A percentile compares a stretch with the other conserved stretches of the same genome.
These are phyloP conservation scores for Shargacucullia verbasci DNA, from an alignment of 2,888 invertebrate species.

Conservation along the genomic window DNA sequence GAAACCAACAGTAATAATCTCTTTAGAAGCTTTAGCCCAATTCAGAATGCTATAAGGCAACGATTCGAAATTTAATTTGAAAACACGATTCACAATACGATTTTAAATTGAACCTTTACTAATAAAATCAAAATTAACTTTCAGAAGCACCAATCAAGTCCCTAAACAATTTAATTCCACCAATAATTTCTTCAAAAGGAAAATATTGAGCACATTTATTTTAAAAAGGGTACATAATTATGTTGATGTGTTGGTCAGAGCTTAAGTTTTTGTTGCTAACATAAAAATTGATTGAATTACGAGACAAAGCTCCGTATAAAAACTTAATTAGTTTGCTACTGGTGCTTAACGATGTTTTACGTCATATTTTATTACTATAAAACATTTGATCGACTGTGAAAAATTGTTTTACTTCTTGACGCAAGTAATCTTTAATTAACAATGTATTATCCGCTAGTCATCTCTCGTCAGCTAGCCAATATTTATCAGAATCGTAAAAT, in stretches of 20 bases:
- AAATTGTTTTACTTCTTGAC: conserved; percentile 19
- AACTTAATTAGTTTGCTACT: conserved; percentile 59
- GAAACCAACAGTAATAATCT: conserved; percentile 1
- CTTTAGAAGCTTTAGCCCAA: not conserved
- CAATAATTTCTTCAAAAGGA: conserved; percentile 29
- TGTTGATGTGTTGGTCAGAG: conserved; percentile 25
- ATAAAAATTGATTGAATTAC: conserved; percentile 57
- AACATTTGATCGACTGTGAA: conserved; percentile 45
- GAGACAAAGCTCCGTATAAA: conserved; percentile 45
- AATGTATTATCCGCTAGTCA: conserved; percentile 44
- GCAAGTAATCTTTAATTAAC: conserved; percentile 11
- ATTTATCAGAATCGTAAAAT: conserved; percentile 50
- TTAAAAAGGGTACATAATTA: conserved; percentile 49
- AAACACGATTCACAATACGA: too few relatives aligned
- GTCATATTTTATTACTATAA: conserved; percentile 28
- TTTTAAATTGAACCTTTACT: not conserved
- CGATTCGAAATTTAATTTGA: too few relatives aligned
- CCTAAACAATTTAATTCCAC: conserved; percentile 25
- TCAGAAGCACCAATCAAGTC: conserved; percentile 8
- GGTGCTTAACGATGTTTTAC: conserved; percentile 36
- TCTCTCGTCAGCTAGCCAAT: conserved; percentile 50
- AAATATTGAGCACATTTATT: conserved; percentile 27
- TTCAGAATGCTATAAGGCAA: too few relatives aligned
- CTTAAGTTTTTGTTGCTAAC: conserved; percentile 50
- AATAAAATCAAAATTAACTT: conserved; percentile 9